phyloP scores from a whole-genome alignment of 2,113 vertebrate species.

The Archilochus colubris region DNA sequence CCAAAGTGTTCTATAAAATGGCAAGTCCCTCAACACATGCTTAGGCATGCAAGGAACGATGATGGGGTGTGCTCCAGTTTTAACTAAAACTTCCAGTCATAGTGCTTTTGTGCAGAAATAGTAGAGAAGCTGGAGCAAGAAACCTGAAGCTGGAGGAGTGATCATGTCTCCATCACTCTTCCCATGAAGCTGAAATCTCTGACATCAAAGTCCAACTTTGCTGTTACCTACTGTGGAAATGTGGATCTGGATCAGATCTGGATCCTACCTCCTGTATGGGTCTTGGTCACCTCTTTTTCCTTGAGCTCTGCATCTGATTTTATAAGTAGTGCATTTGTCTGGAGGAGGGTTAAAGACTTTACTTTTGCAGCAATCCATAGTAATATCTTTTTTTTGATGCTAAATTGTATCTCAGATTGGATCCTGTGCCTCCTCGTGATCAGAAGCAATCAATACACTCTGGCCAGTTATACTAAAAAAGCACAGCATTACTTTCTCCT shows the following conservation, averaged over 20 bases:
- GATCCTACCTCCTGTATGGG: neutral
- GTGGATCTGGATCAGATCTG: neutral
- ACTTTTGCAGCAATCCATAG: neutral
- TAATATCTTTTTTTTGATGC: neutral
- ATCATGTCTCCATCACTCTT: neutral
- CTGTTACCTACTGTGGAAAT: neutral
- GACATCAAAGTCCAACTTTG: neutral
- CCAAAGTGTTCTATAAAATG: neutral
- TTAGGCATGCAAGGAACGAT: neutral
- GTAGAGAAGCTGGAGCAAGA: neutral
- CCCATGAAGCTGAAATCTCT: neutral
- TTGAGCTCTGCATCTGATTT: neutral
- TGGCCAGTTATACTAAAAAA: neutral
- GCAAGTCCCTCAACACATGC: neutral
- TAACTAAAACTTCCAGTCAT: neutral
- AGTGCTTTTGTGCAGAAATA: neutral
- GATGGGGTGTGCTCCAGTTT: neutral
- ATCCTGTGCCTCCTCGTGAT: neutral
- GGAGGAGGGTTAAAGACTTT: neutral
- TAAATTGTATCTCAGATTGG: neutral
- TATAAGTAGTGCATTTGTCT: neutral
- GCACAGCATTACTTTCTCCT: neutral
- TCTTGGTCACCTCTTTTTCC: neutral
- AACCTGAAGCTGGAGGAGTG: neutral
- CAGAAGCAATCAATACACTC: neutral